Conservation (phyloP, 2,888 invertebrate species). For the Petrolisthes cinctipes region DNA sequence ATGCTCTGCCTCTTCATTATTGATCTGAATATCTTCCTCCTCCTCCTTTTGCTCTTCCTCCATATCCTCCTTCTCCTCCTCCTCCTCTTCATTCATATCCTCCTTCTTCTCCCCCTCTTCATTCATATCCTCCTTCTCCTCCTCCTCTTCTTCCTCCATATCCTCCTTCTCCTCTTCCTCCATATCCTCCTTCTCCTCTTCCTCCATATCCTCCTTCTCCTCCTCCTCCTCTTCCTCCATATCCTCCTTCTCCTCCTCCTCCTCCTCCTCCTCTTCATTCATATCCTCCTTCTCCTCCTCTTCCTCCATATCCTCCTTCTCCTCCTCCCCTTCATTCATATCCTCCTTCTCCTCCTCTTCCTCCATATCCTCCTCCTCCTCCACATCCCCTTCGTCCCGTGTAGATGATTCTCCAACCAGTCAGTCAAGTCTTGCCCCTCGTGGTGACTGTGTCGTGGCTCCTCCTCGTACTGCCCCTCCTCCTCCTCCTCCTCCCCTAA, state of each 20-base stretch:
- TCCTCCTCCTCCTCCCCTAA: neutral
- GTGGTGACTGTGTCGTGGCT: neutral
- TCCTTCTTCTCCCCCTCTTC: too few species aligned
- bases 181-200: neutral
- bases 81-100: too few species aligned
- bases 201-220: neutral
- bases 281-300: too few species aligned
- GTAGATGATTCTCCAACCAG: neutral
- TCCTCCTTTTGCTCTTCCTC: too few species aligned
- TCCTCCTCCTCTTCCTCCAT: neutral
- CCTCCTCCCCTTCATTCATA: neutral
- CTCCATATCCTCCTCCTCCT: neutral
- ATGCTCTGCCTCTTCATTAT: too few species aligned
- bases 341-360: neutral
- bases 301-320: neutral
- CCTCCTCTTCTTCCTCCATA: neutral
- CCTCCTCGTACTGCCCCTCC: neutral
- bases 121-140: neutral
- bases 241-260: neutral
- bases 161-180: neutral
- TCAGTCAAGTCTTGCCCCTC: neutral
- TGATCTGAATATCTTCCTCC: too few species aligned
- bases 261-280: neutral
- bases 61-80: too few species aligned
- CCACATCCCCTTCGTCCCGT: neutral